Conservation (phyloP, 2,888 invertebrate species). For the Heliconius erato region DNA sequence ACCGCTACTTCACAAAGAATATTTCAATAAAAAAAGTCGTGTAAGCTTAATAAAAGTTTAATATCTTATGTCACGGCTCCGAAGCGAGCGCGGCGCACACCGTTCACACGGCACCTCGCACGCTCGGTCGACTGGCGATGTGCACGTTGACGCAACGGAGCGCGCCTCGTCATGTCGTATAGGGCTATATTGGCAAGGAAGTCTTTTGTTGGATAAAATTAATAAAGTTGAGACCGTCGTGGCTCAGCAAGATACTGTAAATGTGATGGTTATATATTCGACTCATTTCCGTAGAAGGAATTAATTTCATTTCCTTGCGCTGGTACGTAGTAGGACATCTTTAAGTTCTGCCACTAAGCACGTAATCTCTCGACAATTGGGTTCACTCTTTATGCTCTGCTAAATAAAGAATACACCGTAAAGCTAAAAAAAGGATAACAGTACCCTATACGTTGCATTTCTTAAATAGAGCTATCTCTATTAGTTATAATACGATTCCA, state of each 20-base stretch:
- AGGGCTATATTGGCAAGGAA: constrained; percentile 7
- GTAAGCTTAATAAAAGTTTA: not conserved
- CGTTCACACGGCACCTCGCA: constrained; percentile 37
- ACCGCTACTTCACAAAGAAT: not conserved
- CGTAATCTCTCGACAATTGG: no score
- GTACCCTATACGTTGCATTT: no score
- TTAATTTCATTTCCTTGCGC: no score
- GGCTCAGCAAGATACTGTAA: no score
- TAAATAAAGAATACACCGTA: no score
- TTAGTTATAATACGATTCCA: no score
- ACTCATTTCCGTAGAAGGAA: not conserved
- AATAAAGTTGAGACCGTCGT: not conserved
- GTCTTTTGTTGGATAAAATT: constrained; percentile 4
- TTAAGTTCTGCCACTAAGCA: no score
- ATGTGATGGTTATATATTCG: not conserved
- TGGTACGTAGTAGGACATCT: no score
- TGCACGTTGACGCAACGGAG: constrained; percentile 53
- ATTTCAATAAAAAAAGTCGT: not conserved
- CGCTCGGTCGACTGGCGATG: constrained; percentile 45
- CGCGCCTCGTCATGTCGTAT: constrained; percentile 1
- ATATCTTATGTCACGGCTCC: not conserved
- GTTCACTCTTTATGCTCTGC: no score
- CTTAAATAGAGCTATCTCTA: no score
- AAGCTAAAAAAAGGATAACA: no score
- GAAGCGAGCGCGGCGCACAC: constrained; percentile 29